Evolutionary conservation across 2,888 invertebrate genomes (phyloP), one percentile per base, ranked within the genome.

Genomic region (Dicycla oo): DNA sequence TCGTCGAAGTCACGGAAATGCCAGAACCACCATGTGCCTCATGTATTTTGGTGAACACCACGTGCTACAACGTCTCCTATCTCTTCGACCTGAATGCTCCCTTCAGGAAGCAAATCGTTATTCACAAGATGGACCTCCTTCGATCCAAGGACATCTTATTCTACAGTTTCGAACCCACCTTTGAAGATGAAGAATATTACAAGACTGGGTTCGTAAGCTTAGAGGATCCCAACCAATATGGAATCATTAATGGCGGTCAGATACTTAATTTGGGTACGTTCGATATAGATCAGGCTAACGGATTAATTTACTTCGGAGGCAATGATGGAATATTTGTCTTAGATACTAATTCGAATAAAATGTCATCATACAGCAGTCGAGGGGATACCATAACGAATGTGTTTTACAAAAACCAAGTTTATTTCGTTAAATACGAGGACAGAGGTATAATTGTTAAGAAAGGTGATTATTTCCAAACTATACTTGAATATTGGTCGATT

Each of bases 201-300:
- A 95, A 96, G 88, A 89, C 92, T 20, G 95, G 91, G 0, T 95
- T 92, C 65, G 89, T 94, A 0, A 89, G 89, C 77, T 78, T 96
- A 40, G 92, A 93, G 4, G 71, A 87, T n/a, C 88, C 87, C 0
- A 80, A 69, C 0, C 76, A 82, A 23, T 61, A 73, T 7, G 92
- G 92, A 3, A 82, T 92, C 2, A 88, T 95, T 11, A 78, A 81
- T 5, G 89, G 89, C 10, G 87, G 84, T 1, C 85, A 87, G 20
- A 80, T 88, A 8, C 88, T 92, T 60, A 95, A 96, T 75, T 94
- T 96, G 30, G 93, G 92, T 0, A 91, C 93, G 2, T 95, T 96
- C 49, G 94, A 93, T 75, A 89, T 95, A 3, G 94, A 95, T 72
- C 95, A 95, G 79, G 89, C 88, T 0, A 94, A 92, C 34, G 87